Evolutionary conservation across 2,888 invertebrate species (phyloP).

Genomic region (Sinelater perroti): DNA sequence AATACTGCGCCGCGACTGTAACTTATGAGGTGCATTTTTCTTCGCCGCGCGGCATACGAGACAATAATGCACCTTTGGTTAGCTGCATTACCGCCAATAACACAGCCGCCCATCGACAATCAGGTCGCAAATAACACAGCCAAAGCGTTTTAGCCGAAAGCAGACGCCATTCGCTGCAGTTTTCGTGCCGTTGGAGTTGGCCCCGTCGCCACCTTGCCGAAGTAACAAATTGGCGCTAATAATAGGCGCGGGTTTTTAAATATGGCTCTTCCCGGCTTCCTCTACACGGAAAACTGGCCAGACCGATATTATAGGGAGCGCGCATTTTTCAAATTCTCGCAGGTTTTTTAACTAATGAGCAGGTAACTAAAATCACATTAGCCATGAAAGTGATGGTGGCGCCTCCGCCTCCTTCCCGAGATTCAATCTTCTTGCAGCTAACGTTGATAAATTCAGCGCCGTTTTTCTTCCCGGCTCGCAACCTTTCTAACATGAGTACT

Average conservation of each 20-base stretch:
- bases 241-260: no score
- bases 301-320: constrained; percentile 10
- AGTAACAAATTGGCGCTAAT: no score
- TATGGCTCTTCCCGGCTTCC: no score
- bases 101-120: no score
- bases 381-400: constrained; percentile 49
- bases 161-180: no score
- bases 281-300: no score
- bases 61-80: constrained; percentile 50
- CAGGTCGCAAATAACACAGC: no score
- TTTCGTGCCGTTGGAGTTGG: no score
- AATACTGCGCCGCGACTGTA: constrained; percentile 56
- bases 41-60: constrained; percentile 47
- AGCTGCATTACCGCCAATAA: no score
- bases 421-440: constrained; percentile 60
- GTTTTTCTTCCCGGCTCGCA: constrained; percentile 64
- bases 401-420: constrained; percentile 48
- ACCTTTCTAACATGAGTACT: constrained; percentile 58
- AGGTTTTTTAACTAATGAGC: constrained; percentile 48
- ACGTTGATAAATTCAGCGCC: constrained; percentile 64
- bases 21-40: constrained; percentile 57
- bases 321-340: constrained; percentile 30
- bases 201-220: no score
- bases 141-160: no score
- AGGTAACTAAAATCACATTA: constrained; percentile 62